Base-by-base conservation (phyloP, 1,140 invertebrate genomes). In the Dermatophagoides farinae region DNA sequence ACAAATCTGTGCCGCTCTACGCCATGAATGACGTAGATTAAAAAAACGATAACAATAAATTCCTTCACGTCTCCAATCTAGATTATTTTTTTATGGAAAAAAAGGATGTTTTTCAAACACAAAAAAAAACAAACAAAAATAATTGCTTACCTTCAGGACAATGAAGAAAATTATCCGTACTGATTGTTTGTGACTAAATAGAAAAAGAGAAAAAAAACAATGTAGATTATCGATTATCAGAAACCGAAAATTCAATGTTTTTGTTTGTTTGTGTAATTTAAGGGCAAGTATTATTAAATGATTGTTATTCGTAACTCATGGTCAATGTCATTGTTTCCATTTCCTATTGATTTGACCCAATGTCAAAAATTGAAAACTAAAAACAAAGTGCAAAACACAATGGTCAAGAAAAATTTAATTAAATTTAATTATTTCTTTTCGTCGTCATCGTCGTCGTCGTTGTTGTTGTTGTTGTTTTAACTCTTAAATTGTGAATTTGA, bases 31-130 rank as follows among this genome's bases (percentile, higher is more conserved):
- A 73, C 82, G 83, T 69, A 91, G 90, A 74, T 87, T 88, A 77
- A 91, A 91, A 77, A 89, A 90, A 79, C 88, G 89, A 75, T 90
- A 92, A 76, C 88, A 92, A 73, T 89, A 79, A 69, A 90, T 79
- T 67, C 86, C 87, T 74, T 82, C 80, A 64, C 89, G 77, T 75
- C 88, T 85, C 88, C 88, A 92, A 70, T 85, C 88, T 91, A 79
- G 59, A 79, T 81, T 64, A 31, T 49, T 44, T 38, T 44, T 20
- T 12, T 57, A 53, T 53, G 22, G 5, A 53, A 20, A 20, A 31
- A n/a, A 53, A 4, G 16, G 20, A 11, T 52, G 20, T 52, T 52
- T 10, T 52, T 12, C 9, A n/a, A 6, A 53, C 1, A 31, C 2
- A 31, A 31, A 31, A 31, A 53, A 39, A 20, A 53, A 1, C n/a